phyloP scores from a whole-genome alignment of 2,797 vertebrate genomes.

The Poeciliopsis infans region DNA sequence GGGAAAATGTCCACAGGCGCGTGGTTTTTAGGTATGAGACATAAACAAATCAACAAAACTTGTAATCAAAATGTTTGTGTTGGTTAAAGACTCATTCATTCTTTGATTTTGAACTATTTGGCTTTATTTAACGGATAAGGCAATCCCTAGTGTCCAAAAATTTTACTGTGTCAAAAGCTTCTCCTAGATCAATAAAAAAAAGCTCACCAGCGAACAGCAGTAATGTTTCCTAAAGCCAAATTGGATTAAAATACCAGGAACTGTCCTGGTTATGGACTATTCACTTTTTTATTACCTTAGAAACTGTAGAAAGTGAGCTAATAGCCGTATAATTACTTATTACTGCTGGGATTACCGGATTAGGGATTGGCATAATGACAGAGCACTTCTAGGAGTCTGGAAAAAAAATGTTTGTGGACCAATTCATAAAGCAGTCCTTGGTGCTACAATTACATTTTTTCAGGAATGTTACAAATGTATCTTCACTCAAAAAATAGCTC shows the following conservation, averaged over 20 bases:
- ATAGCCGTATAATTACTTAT: background rate
- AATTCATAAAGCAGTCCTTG: background rate
- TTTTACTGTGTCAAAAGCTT: background rate
- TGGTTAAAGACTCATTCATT: background rate
- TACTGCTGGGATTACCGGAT: background rate
- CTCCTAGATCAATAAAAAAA: background rate
- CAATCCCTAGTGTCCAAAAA: no score
- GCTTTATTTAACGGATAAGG: background rate
- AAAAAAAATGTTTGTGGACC: background rate
- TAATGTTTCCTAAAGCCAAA: background rate
- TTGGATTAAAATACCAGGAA: background rate
- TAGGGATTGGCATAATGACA: background rate
- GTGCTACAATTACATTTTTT: background rate
- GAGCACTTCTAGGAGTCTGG: background rate
- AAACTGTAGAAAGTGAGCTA: background rate
- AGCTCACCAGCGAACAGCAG: background rate
- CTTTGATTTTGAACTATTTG: background rate
- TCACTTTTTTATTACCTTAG: background rate
- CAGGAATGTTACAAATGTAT: background rate
- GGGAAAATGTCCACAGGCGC: background rate
- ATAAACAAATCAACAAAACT: background rate
- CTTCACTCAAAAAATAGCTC: background rate
- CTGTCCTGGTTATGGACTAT: background rate
- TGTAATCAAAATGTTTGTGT: background rate
- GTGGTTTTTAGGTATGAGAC: background rate